Evolutionary conservation across 2,888 invertebrate species (phyloP).

Genomic region (Camptogramma bilineatum): DNA sequence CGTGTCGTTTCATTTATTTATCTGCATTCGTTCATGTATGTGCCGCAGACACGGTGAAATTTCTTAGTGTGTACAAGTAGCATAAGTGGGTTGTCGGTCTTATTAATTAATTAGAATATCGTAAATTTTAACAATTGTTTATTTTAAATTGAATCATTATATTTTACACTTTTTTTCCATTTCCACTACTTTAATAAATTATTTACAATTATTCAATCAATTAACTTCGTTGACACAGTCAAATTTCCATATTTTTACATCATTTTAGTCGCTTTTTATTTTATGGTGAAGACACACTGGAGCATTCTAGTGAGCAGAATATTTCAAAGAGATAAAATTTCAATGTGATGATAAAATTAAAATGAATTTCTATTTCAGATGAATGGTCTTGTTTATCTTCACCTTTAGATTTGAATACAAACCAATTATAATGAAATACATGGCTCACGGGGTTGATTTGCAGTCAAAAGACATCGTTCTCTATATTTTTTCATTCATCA

Average conservation of each 20-base stretch:
- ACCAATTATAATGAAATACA: constrained; percentile 31
- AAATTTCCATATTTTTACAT: constrained; percentile 21
- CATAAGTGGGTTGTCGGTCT: neutral
- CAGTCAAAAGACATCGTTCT: constrained; percentile 49
- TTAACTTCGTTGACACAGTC: constrained; percentile 44
- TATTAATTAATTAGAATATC: neutral
- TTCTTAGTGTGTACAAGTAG: no score
- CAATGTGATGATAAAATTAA: neutral
- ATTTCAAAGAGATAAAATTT: neutral
- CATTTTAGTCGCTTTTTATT: neutral
- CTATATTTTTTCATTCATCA: constrained; percentile 59
- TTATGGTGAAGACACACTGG: neutral
- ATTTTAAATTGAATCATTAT: constrained; percentile 37
- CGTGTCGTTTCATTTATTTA: no score
- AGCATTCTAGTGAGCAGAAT: neutral
- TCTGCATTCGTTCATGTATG: no score
- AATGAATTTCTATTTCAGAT: neutral
- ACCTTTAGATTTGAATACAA: constrained; percentile 9
- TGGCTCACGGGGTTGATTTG: constrained; percentile 32
- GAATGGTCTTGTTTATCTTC: neutral
- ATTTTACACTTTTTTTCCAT: constrained; percentile 21
- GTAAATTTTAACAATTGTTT: constrained; percentile 42
- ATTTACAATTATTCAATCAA: constrained; percentile 37
- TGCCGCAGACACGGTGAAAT: no score
- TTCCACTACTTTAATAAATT: constrained; percentile 34